Conservation (phyloP, 92 coral and sea anemone genomes). For the Bergia puertoricense region DNA sequence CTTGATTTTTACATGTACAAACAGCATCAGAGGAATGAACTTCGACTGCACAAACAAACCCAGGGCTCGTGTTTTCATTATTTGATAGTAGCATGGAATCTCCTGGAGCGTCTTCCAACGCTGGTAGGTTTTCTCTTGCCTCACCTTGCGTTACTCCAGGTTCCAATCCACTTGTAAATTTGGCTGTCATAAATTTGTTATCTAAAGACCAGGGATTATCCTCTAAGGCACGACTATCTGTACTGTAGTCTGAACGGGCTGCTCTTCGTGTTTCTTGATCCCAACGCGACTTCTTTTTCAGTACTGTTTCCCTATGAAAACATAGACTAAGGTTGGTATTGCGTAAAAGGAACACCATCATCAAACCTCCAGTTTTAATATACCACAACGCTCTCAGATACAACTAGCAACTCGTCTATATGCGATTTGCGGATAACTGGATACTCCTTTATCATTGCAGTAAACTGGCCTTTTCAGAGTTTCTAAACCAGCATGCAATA, state of each 20-base stretch:
- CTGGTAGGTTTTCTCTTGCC: neutral
- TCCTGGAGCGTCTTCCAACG: neutral
- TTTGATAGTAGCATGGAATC: neutral
- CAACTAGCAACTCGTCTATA: neutral
- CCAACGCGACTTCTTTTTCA: slow-evolving; percentile 56
- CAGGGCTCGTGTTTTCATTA: neutral
- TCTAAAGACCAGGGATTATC: neutral
- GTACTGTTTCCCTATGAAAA: slow-evolving; percentile 29
- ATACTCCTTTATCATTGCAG: too few species aligned
- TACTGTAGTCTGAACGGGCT: neutral
- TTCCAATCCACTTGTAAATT: neutral
- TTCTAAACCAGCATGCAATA: too few species aligned
- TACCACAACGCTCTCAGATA: too few species aligned
- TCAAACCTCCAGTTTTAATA: neutral
- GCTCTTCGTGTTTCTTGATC: slow-evolving; percentile 49
- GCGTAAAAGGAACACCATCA: neutral
- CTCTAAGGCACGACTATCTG: neutral
- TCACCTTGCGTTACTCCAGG: neutral
- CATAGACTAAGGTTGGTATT: too few species aligned
- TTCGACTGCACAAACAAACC: neutral
- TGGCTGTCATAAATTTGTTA: neutral
- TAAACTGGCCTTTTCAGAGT: too few species aligned
- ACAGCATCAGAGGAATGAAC: neutral
- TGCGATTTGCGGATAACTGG: too few species aligned
- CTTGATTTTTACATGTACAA: neutral